A percentile compares a stretch with the other conserved stretches of the same genome.
Evolutionary conservation across 2,797 vertebrate species (phyloP).

Genomic region (Salmo trutta): DNA sequence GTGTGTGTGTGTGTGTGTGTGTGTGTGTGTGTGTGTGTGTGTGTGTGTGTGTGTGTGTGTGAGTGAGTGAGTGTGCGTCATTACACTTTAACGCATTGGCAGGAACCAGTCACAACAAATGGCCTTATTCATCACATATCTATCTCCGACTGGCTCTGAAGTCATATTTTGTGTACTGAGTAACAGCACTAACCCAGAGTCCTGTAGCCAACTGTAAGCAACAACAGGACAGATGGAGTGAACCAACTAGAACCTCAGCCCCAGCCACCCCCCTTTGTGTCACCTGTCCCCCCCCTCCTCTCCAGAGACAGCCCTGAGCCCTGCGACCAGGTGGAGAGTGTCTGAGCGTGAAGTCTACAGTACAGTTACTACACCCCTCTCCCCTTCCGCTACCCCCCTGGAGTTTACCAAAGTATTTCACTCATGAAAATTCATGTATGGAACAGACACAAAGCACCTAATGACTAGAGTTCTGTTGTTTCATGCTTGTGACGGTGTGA

Average conservation of each 20-base stretch:
- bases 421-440: constrained; percentile 59
- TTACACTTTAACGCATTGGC: neutral
- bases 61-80: neutral
- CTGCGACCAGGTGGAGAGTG: constrained; percentile 1
- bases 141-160: neutral
- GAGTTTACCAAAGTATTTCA: constrained; percentile 60
- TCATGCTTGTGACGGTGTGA: constrained; percentile 40
- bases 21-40: too few species aligned
- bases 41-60: constrained; percentile 23
- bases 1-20: too few species aligned
- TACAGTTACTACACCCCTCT: too few species aligned
- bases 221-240: neutral
- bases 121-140: neutral
- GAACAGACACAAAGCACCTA: constrained; percentile 51
- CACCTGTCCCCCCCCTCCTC: neutral
- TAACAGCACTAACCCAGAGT: neutral
- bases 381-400: constrained; percentile 16
- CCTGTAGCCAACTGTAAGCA: neutral
- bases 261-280: constrained; percentile 8
- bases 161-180: neutral
- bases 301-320: neutral
- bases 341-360: neutral
- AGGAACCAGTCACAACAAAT: constrained; percentile 2
- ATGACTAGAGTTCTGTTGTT: constrained; percentile 47
- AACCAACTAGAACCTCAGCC: constrained; percentile 31